phyloP scores from a whole-genome alignment of 1,140 invertebrate genomes.

The Drosophila miranda region DNA sequence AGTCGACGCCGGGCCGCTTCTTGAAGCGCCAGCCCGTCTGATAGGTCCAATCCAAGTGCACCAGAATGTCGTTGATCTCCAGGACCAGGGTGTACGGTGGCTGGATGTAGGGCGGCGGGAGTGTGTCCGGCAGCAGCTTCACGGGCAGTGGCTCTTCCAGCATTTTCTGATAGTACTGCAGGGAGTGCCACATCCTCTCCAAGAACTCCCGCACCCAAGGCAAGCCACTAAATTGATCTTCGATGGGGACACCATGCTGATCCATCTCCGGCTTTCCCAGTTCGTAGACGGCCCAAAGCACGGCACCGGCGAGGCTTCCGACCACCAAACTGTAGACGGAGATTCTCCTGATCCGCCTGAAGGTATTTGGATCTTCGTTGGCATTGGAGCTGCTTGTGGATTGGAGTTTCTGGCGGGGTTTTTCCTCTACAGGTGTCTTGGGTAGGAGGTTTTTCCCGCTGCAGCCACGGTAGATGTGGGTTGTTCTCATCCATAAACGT shows the following conservation, averaged over 20 bases:
- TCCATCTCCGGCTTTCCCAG: conserved; percentile 89
- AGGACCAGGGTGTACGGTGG: conserved; percentile 98
- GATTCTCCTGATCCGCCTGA: conserved; percentile 17
- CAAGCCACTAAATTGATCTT: conserved; percentile 91
- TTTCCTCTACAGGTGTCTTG: too few relatives aligned
- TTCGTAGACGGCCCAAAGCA: conserved; percentile 85
- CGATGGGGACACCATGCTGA: conserved; percentile 87
- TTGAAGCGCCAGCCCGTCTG: conserved; percentile 94
- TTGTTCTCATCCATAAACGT: too few relatives aligned
- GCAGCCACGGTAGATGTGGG: too few relatives aligned
- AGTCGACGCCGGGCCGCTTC: conserved; percentile 98
- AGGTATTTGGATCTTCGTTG: neutral
- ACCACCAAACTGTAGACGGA: conserved; percentile 78
- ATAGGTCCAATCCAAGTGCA: conserved; percentile 98
- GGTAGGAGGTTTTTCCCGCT: too few relatives aligned
- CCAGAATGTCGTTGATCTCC: conserved; percentile 96
- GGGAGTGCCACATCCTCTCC: conserved; percentile 88
- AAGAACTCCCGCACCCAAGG: conserved; percentile 88
- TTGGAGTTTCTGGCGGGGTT: neutral
- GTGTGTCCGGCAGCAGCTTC: conserved; percentile 95
- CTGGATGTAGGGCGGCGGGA: conserved; percentile 95
- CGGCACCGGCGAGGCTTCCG: conserved; percentile 81
- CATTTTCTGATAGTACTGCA: conserved; percentile 92
- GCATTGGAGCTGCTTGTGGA: too few relatives aligned
- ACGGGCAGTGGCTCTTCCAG: conserved; percentile 96